Conservation (phyloP, 2,113 vertebrate species). For the Ramphastos sulfuratus region DNA sequence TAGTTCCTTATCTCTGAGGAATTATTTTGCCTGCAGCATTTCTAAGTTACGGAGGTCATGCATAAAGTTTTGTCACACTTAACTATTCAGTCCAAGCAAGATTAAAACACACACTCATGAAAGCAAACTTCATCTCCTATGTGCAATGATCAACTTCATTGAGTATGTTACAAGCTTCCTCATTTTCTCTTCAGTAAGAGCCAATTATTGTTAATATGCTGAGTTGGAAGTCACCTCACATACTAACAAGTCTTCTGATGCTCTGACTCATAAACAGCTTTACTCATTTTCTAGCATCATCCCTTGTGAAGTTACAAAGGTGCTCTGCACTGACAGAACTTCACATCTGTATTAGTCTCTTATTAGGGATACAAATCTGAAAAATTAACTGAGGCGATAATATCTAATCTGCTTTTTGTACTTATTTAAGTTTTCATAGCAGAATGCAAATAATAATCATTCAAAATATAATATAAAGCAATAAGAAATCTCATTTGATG, state of each 20-base stretch:
- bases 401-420: background rate
- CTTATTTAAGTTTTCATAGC: background rate
- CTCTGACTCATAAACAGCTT: background rate
- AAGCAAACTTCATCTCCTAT: background rate
- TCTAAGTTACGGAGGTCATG: background rate
- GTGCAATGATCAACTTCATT: background rate
- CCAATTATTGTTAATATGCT: background rate
- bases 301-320: background rate
- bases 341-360: background rate
- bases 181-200: slow-evolving; percentile 20
- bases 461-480: background rate
- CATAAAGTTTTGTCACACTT: background rate
- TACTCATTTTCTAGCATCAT: background rate
- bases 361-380: background rate
- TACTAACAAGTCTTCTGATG: background rate
- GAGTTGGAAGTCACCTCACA: background rate
- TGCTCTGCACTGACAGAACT: background rate
- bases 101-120: background rate
- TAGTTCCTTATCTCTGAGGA: background rate
- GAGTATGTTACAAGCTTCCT: background rate
- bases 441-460: background rate
- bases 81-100: background rate
- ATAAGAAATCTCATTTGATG: background rate
- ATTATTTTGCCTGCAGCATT: background rate
- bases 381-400: background rate